Conservation (phyloP, 2,888 invertebrate genomes). For the Tipula vernalis region DNA sequence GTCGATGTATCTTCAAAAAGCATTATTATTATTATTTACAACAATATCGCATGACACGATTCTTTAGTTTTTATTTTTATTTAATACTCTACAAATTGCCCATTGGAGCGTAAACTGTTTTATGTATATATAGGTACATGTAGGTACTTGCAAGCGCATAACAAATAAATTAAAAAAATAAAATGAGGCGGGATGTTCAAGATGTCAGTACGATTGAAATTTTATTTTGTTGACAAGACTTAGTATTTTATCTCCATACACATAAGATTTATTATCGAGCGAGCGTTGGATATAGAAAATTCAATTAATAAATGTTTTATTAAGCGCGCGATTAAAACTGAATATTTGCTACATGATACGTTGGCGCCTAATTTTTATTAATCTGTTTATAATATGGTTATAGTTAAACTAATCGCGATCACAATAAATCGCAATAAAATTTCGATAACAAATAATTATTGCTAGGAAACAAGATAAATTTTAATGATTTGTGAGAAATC, state of each 20-base stretch:
- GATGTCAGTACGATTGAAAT: not conserved
- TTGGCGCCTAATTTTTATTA: not conserved
- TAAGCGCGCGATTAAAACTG: not conserved
- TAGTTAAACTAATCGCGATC: not conserved
- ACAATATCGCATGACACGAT: not conserved
- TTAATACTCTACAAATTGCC: not conserved
- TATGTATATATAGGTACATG: not conserved
- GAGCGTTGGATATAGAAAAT: not conserved
- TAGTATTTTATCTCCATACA: not conserved
- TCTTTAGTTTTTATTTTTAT: not conserved
- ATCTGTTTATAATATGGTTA: not conserved
- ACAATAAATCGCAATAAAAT: not conserved
- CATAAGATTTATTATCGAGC: not conserved
- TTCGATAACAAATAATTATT: no score
- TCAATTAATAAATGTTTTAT: not conserved
- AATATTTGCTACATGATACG: not conserved
- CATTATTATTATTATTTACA: not conserved
- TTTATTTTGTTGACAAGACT: not conserved
- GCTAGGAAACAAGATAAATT: no score
- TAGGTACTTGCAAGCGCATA: not conserved
- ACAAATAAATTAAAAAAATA: not conserved
- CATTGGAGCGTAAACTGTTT: not conserved
- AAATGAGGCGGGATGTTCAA: not conserved
- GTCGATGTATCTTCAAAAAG: not conserved
- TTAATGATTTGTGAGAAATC: no score